Evolutionary conservation across 2,113 vertebrate species (phyloP), one percentile per base, ranked within the genome.

Genomic region (Suncus etruscus): DNA sequence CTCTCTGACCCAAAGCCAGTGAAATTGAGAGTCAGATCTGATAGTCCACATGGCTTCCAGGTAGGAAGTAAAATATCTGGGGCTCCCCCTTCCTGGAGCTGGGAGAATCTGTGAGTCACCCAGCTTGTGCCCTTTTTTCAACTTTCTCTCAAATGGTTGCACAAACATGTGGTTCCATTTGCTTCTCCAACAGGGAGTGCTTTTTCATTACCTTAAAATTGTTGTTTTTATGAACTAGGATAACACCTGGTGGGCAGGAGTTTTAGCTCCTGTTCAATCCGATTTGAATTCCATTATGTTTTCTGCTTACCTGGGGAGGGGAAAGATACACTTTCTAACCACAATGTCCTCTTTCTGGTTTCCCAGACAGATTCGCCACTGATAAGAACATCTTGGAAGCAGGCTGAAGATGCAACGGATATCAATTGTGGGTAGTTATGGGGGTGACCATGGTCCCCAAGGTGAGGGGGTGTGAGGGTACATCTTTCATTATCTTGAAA

Each of bases 201-300:
- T 90, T 94, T 92, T 72, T 92, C 83, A 94, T 94, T 90, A 91
- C 93, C 66, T 94, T 78, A 63, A 95, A 94, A 91, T 72, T 91
- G 93, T 86, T 86, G 84, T 93, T 93, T 95, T 93, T 87, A 92
- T 89, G 82, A 92, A 78, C 91, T 83, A 47, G 87, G 86, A 90
- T 94, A 95, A 94, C 73, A 94, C 94, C 93, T 95, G 86, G 83
- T 86, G 91, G 86, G 88, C 90, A 91, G 72, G 83, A 90, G 93
- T 91, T 95, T 90, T 81, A 83, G 45, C 69, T 63, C 86, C 68
- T 39, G 93, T 86, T 83, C 88, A 72, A 91, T 95, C 73, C 86
- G 61, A 68, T 89, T 86, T 94, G 83, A 93, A 90, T 94, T 92
- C 68, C 72, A 72, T 94, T 91, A 86, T 95, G 93, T 94, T 83